phyloP scores from a whole-genome alignment of 2,888 invertebrate species.

The Brachyopa scutellaris region DNA sequence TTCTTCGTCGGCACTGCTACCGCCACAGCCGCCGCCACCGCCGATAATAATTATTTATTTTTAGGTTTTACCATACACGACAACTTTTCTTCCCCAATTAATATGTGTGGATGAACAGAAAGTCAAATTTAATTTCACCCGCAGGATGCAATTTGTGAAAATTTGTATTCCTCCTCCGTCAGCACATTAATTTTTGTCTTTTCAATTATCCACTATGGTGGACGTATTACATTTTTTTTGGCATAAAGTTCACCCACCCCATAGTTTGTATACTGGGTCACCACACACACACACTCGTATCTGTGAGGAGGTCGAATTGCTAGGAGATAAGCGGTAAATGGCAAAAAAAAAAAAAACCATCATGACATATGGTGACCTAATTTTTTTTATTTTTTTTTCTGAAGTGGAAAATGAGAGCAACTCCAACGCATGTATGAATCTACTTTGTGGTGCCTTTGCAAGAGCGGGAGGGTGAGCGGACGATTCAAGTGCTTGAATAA shows the following conservation, averaged over 20 bases:
- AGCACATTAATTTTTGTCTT: slow-evolving; percentile 41
- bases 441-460: slow-evolving; percentile 48
- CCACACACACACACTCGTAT: slow-evolving; percentile 3
- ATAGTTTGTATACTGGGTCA: slow-evolving; percentile 48
- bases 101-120: slow-evolving; percentile 32
- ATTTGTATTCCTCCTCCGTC: slow-evolving; percentile 40
- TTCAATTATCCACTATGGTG: slow-evolving; percentile 54
- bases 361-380: slow-evolving; percentile 63
- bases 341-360: slow-evolving; percentile 26
- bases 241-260: slow-evolving; percentile 54
- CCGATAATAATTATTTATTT: slow-evolving; percentile 54
- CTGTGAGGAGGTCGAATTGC: slow-evolving; percentile 31
- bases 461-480: slow-evolving; percentile 1
- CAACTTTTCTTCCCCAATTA: slow-evolving; percentile 53
- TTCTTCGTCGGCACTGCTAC: neutral
- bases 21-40: neutral
- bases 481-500: slow-evolving; percentile 64
- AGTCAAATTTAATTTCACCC: slow-evolving; percentile 46
- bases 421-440: slow-evolving; percentile 61
- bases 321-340: slow-evolving; percentile 15
- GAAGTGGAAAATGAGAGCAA: slow-evolving; percentile 65
- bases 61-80: slow-evolving; percentile 49
- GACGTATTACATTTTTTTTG: slow-evolving; percentile 22
- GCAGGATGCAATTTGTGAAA: slow-evolving; percentile 67
- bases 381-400: slow-evolving; percentile 32